A percentile compares a stretch with the other conserved stretches of the same genome.
phyloP scores from a whole-genome alignment of 2,113 vertebrate species.

The Ursus arctos region DNA sequence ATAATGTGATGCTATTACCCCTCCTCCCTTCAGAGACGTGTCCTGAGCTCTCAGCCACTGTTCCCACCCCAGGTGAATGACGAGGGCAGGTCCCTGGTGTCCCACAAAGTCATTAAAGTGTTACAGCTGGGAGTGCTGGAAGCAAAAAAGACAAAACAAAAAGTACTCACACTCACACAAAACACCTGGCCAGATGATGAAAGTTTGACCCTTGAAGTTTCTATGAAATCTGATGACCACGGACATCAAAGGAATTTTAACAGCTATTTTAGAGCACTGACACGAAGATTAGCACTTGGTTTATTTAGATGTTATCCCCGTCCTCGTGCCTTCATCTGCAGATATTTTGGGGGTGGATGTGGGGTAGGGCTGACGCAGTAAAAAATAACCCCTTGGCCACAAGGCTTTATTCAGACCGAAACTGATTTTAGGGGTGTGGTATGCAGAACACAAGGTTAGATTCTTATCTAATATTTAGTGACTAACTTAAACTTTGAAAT shows the following conservation, averaged over 20 bases:
- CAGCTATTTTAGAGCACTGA: background rate
- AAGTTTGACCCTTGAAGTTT: constrained; percentile 45
- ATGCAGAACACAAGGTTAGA: background rate
- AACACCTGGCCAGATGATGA: constrained; percentile 27
- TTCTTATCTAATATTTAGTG: background rate
- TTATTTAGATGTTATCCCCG: constrained; percentile 31
- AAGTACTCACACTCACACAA: background rate
- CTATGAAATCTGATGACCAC: constrained; percentile 45
- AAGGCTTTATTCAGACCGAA: constrained; percentile 10
- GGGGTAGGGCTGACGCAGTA: background rate
- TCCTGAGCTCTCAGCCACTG: background rate
- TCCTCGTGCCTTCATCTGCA: background rate
- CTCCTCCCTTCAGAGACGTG: background rate
- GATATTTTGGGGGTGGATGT: background rate
- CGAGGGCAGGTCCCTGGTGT: background rate
- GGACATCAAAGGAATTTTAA: constrained; percentile 48
- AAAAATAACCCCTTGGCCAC: constrained; percentile 49
- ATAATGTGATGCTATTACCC: background rate
- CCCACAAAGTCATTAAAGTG: constrained; percentile 17
- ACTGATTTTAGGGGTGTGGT: background rate
- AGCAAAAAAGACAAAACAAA: background rate
- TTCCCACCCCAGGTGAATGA: background rate
- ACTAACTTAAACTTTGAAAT: constrained; percentile 34
- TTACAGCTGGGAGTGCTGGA: background rate
- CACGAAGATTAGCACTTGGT: constrained; percentile 47